Percentiles rank a stretch among this genome's conserved stretches.
Evolutionary conservation across 2,888 invertebrate species (phyloP).

Genomic region (Drosophila algonquin): DNA sequence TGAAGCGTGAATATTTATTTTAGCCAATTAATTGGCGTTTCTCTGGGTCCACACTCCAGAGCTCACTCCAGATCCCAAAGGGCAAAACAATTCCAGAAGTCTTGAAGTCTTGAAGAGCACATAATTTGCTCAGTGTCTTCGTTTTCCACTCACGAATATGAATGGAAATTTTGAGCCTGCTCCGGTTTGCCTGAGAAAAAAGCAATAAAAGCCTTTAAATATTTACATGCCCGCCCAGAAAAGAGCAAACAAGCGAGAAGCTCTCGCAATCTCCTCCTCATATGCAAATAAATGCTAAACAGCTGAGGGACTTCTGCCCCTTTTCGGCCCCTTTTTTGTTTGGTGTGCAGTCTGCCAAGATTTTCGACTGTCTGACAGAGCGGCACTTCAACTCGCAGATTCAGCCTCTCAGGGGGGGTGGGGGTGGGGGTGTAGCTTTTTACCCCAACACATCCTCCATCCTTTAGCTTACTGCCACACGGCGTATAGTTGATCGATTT

Average conservation of each 20-base stretch:
- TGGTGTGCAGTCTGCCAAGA: conserved; percentile 38
- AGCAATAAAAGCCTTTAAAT: conserved; percentile 73
- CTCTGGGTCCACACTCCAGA: not conserved
- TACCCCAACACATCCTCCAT: not conserved
- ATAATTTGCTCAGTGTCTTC: conserved; percentile 26
- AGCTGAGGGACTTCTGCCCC: conserved; percentile 45
- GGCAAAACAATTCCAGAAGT: conserved; percentile 1
- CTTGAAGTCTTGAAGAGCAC: conserved; percentile 24
- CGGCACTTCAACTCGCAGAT: conserved; percentile 5
- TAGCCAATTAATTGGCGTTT: conserved; percentile 40
- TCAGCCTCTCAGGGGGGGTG: not conserved
- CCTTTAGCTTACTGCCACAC: conserved; percentile 26
- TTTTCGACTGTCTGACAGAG: conserved; percentile 25
- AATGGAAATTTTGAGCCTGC: conserved; percentile 38
- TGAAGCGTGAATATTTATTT: conserved; percentile 31
- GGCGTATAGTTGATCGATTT: conserved; percentile 73
- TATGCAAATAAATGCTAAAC: conserved; percentile 76
- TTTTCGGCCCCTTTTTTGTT: conserved; percentile 12
- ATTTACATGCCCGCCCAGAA: conserved; percentile 68
- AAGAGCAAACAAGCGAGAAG: conserved; percentile 66
- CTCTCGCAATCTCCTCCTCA: conserved; percentile 43
- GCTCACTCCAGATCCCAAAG: not conserved
- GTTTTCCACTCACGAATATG: conserved; percentile 36
- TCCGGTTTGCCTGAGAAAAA: conserved; percentile 19
- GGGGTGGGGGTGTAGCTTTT: not conserved